Base-by-base conservation (phyloP, 2,797 vertebrate species). In the Cossypha caffra region DNA sequence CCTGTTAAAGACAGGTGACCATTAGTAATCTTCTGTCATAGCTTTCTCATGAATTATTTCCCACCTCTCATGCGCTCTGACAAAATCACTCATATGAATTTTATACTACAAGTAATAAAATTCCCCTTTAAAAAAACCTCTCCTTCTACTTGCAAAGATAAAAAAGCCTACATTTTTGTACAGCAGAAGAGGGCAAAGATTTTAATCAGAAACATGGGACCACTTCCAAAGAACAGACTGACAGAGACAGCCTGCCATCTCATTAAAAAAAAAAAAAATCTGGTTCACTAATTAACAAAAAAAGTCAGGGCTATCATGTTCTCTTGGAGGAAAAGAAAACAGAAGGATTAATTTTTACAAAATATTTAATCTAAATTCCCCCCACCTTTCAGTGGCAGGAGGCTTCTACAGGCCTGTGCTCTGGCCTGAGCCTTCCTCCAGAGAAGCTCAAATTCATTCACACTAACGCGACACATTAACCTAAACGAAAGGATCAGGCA, bases 151-250 rank as follows among this genome's bases (percentile, higher is more conserved):
- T 55, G 52, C 24, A 71, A 72, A 67, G 57, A 86, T 58, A 64
- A 86, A 94, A 90, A 86, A 54, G 19, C 12, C 67, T 57, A 43
- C 35, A 20, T 40, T 86, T 71, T 90, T 86, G 87, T 78, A 80
- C n/a, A 93, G 51, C 54, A 88, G 69, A 91, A 95, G 54, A 88
- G 50, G 48, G 79, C 80, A 72, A 93, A 88, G 79, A 88, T 83
- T 95, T 90, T 91, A 93, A 93, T 93, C 91, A 88, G 93, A 94
- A 94, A 74, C 58, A 84, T 55, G 90, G 90, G 94, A 94, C 42
- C 73, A 55, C 33, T 95, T 95, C 95, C 93, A 97, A 95, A 90
- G 88, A 95, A 88, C 48, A 93, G 94, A 90, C 87, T 90, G 88
- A 94, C 48, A 88, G 66, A 75, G 80, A 91, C 48, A 88, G 94